Conservation (phyloP, 2,113 vertebrate species). For the Tyto alba region DNA sequence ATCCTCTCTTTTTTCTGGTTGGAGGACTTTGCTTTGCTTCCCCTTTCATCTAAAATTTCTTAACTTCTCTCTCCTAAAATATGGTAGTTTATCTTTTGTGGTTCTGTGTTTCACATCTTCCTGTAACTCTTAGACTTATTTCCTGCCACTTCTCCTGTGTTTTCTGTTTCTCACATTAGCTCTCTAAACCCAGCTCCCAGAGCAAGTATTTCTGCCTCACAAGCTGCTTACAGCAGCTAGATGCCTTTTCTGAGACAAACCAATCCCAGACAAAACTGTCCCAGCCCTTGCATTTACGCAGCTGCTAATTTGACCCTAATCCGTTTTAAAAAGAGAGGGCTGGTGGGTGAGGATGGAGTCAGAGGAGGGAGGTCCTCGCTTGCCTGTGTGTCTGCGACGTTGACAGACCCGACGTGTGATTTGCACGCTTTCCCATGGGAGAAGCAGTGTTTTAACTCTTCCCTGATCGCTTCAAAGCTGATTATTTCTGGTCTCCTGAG, state of each 20-base stretch:
- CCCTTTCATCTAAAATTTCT: conserved; percentile 19
- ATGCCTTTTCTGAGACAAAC: not conserved
- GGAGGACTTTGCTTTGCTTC: not conserved
- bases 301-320: conserved; percentile 35
- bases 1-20: not conserved
- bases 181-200: not conserved
- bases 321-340: not conserved
- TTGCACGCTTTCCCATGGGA: not conserved
- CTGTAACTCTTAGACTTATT: not conserved
- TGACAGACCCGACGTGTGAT: not conserved
- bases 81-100: not conserved
- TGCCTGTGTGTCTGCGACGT: fast-evolving
- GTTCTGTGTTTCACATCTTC: conserved; percentile 41
- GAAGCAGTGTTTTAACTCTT: not conserved
- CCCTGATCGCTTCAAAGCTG: not conserved
- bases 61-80: conserved; percentile 1
- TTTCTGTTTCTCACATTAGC: conserved; percentile 27
- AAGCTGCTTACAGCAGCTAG: not conserved
- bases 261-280: conserved; percentile 8
- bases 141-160: not conserved
- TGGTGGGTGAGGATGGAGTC: not conserved
- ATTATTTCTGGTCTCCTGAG: not conserved
- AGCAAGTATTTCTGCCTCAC: conserved; percentile 33
- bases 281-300: not conserved
- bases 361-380: not conserved